Evolutionary conservation across 2,797 vertebrate species (phyloP), one percentile per base, ranked within the genome.

Genomic region (Tiaroga cobitis): DNA sequence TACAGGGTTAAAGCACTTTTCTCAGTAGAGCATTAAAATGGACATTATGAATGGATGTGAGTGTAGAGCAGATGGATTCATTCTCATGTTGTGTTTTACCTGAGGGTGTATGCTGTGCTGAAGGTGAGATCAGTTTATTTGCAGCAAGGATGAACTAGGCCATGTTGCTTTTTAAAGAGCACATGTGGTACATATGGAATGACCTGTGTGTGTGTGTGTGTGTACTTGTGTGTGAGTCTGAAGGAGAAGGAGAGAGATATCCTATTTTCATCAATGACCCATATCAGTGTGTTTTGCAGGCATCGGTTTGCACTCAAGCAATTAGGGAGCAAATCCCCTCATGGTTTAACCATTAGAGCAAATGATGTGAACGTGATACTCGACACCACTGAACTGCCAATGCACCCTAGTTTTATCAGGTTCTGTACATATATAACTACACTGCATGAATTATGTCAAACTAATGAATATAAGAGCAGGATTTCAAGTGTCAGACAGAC

Each of bases 271-370:
- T 56, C 79, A 39, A 54, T 54, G 81, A 32, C 26, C 65, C 59
- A 72, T 39, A 83, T 54, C 39, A 54, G 70, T 41, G 76, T 77
- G 49, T 54, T 72, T 21, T 43, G 63, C 11, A 59, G 69, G 78
- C 65, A 80, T 87, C 69, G 5, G 76, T 74, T 87, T 85, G 68
- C 88, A 70, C 67, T 61, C 46, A 9, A 34, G 65, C 59, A 73
- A 49, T 84, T 80, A 84, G 49, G 49, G 78, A 84, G 46, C 43
- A 84, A 81, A 81, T 77, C 51, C 65, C 51, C 56, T 87, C 67
- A 82, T 89, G 29, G 72, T 86, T 88, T 43, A 86, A 81, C 13
- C 69, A 89, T 86, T 61, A 80, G 59, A 86, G 86, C 86, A 89
- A 89, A 87, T 73, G 82, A 79, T 75, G 84, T 86, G 83, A 86